A percentile compares a stretch with the other conserved stretches of the same genome.
phyloP scores from a whole-genome alignment of 2,797 vertebrate genomes.

The Orientallactaga sibirica region DNA sequence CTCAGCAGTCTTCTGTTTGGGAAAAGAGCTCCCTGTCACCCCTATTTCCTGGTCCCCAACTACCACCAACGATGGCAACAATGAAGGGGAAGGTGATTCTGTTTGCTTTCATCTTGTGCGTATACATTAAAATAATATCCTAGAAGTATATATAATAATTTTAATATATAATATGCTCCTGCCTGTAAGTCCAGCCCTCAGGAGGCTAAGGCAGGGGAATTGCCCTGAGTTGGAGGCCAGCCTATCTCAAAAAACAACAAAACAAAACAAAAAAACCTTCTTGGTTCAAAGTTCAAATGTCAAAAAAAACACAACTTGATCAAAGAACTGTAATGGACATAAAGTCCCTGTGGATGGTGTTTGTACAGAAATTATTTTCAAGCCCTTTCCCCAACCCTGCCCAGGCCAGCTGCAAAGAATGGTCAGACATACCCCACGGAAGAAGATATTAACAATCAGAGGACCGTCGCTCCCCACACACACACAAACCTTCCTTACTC shows the following conservation, averaged over 20 bases:
- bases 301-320: background rate
- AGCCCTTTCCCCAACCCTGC: too few relatives aligned
- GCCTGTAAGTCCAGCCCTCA: background rate
- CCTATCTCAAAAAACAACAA: background rate
- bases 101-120: background rate
- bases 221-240: background rate
- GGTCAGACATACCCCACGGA: rapidly evolving
- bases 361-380: background rate
- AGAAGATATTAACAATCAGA: background rate
- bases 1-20: background rate
- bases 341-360: rapidly evolving
- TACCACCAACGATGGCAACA: background rate
- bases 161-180: too few relatives aligned
- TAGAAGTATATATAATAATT: too few relatives aligned
- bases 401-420: background rate
- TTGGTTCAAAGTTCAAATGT: background rate
- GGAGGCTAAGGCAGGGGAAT: background rate
- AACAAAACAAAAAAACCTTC: background rate
- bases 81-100: background rate
- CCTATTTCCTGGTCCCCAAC: rapidly evolving
- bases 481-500: background rate
- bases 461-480: rapidly evolving
- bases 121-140: background rate
- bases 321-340: background rate
- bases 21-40: background rate